Evolutionary conservation across 1,140 invertebrate genomes (phyloP).

Genomic region (Ridgeia piscesae): DNA sequence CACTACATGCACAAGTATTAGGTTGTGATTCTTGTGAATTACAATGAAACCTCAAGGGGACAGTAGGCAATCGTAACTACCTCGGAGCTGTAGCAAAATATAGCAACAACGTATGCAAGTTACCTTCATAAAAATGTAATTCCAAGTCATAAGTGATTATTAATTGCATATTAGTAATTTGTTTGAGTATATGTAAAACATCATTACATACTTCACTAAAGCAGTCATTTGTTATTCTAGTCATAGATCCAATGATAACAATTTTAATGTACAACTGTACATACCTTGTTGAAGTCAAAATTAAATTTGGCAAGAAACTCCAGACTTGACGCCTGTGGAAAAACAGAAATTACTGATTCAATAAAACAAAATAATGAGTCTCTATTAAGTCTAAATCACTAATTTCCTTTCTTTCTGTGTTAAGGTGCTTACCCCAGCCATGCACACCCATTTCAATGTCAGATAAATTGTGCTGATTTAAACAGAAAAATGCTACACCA

Average conservation of each 20-base stretch:
- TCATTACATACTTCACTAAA: not conserved
- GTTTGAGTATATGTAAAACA: not conserved
- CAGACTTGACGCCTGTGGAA: not conserved
- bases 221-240: not conserved
- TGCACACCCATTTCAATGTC: too few relatives aligned
- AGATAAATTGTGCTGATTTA: too few relatives aligned
- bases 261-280: not conserved
- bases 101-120: not conserved
- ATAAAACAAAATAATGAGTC: too few relatives aligned
- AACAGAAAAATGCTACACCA: too few relatives aligned
- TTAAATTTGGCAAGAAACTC: conserved; percentile 1
- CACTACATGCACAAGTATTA: too few relatives aligned
- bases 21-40: too few relatives aligned
- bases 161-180: not conserved
- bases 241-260: not conserved
- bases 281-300: not conserved
- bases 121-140: too few relatives aligned
- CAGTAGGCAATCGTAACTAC: not conserved
- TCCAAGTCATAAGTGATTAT: not conserved
- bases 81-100: not conserved
- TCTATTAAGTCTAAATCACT: too few relatives aligned
- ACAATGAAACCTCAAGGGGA: too few relatives aligned
- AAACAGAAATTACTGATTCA: too few relatives aligned
- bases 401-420: too few relatives aligned
- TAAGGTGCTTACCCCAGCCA: too few relatives aligned